Evolutionary conservation across 2,888 invertebrate species (phyloP).

Genomic region (Dryobotodes eremita): DNA sequence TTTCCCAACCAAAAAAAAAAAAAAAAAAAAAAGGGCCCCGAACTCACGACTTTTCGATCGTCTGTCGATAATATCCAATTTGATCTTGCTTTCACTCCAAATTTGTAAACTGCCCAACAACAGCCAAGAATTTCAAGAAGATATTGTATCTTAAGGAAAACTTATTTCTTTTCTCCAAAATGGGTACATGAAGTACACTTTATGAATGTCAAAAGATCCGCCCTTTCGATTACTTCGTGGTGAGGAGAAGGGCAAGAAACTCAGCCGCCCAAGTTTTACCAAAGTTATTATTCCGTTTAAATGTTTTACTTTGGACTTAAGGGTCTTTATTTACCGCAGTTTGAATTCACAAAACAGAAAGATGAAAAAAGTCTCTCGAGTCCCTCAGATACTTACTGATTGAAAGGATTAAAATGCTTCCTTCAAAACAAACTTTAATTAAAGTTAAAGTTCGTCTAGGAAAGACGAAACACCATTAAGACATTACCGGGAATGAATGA

Average conservation of each 20-base stretch:
- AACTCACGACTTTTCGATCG: constrained; percentile 17
- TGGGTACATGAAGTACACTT: constrained; percentile 40
- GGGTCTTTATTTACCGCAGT: constrained; percentile 55
- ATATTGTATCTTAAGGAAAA: constrained; percentile 25
- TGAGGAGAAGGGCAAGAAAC: constrained; percentile 45
- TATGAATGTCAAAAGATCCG: constrained; percentile 61
- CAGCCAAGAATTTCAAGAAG: constrained; percentile 17
- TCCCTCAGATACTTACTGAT: constrained; percentile 8
- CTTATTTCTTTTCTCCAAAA: constrained; percentile 38
- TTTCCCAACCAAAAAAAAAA: too few relatives aligned
- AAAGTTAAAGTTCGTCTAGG: constrained; percentile 17
- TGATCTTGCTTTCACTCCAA: constrained; percentile 30
- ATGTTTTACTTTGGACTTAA: constrained; percentile 57
- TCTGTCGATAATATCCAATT: constrained; percentile 19
- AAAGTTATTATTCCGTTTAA: constrained; percentile 56
- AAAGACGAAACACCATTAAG: constrained; percentile 42
- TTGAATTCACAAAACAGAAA: constrained; percentile 42
- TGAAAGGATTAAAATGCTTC: constrained; percentile 18
- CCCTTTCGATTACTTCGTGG: constrained; percentile 52
- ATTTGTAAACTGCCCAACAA: constrained; percentile 27
- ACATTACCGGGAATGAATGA: constrained; percentile 50
- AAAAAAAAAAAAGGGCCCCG: too few relatives aligned
- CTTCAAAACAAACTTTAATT: constrained; percentile 29
- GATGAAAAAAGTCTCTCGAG: constrained; percentile 16
- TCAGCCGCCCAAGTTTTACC: constrained; percentile 31